These are phyloP conservation scores for Ctenicera cuprea DNA, from an alignment of 2,888 invertebrate species.

Conservation along the genomic window DNA sequence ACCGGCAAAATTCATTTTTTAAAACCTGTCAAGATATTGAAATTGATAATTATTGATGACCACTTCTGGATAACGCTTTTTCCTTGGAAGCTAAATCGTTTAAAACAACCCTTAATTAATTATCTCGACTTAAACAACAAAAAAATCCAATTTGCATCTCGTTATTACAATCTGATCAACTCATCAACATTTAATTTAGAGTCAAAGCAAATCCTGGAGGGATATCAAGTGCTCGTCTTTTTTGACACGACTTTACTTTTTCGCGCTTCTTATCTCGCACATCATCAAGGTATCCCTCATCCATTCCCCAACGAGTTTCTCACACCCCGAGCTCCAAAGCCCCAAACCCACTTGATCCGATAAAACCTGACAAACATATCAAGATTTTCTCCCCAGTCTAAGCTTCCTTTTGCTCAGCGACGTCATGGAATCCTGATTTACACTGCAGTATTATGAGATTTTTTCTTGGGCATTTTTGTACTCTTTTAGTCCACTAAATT, in stretches of 20 bases:
- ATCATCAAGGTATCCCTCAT: conserved; percentile 49
- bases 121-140: not conserved
- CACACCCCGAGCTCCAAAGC: conserved; percentile 46
- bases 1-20: no score
- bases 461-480: conserved; percentile 17
- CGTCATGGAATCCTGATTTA: conserved; percentile 60
- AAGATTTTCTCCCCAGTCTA: conserved; percentile 65
- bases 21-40: not conserved
- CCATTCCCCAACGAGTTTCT: conserved; percentile 48
- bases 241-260: conserved; percentile 37
- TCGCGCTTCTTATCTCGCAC: conserved; percentile 48
- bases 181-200: conserved; percentile 31
- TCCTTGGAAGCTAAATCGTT: not conserved
- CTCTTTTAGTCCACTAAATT: not conserved
- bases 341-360: conserved; percentile 68
- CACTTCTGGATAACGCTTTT: not conserved
- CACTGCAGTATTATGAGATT: conserved; percentile 44
- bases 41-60: not conserved
- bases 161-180: conserved; percentile 32
- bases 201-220: conserved; percentile 9
- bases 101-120: conserved; percentile 20
- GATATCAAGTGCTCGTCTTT: conserved; percentile 22
- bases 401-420: conserved; percentile 56
- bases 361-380: conserved; percentile 71
- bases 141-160: conserved; percentile 41